Conservation (phyloP, 37 sponge, comb jelly and placozoan genomes). For the Halisarca cf. caerulea region DNA sequence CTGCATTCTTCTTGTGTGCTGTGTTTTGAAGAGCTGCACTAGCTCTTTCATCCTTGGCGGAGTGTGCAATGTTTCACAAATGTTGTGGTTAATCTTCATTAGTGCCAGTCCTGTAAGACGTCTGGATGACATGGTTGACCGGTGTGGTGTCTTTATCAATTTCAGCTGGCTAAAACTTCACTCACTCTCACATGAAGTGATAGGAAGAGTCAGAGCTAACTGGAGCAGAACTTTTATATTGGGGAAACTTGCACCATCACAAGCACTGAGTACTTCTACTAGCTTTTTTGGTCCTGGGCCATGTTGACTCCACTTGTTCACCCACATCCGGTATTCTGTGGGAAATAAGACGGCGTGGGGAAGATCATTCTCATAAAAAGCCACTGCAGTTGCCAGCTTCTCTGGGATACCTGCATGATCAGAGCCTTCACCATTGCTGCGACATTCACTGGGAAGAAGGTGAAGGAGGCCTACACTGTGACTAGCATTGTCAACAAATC, state of each 20-base stretch:
- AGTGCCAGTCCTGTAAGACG: conserved; percentile 37
- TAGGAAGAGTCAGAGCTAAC: conserved; percentile 9
- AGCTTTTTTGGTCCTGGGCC: conserved; percentile 29
- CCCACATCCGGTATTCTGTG: conserved; percentile 42
- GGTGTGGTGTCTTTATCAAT: conserved; percentile 27
- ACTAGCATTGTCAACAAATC: conserved; percentile 58
- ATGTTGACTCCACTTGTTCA: conserved; percentile 33
- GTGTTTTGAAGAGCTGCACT: neutral
- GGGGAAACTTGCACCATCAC: conserved; percentile 29
- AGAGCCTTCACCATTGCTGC: neutral
- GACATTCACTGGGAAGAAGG: conserved; percentile 56
- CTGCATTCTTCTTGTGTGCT: conserved; percentile 28
- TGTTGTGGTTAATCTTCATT: conserved; percentile 6
- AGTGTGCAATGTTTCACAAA: conserved; percentile 20
- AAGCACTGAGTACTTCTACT: conserved; percentile 25
- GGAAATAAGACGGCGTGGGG: conserved; percentile 40
- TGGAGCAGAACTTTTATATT: conserved; percentile 34
- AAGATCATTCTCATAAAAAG: conserved; percentile 38
- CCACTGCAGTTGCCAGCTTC: conserved; percentile 41
- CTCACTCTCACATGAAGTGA: conserved; percentile 34
- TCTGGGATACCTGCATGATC: conserved; percentile 40
- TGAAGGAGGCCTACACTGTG: conserved; percentile 46
- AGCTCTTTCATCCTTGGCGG: conserved; percentile 22
- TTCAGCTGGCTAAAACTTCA: conserved; percentile 34
- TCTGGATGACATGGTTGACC: conserved; percentile 19